Base-by-base conservation (phyloP, 1,140 invertebrate genomes). In the Hirudo medicinalis region DNA sequence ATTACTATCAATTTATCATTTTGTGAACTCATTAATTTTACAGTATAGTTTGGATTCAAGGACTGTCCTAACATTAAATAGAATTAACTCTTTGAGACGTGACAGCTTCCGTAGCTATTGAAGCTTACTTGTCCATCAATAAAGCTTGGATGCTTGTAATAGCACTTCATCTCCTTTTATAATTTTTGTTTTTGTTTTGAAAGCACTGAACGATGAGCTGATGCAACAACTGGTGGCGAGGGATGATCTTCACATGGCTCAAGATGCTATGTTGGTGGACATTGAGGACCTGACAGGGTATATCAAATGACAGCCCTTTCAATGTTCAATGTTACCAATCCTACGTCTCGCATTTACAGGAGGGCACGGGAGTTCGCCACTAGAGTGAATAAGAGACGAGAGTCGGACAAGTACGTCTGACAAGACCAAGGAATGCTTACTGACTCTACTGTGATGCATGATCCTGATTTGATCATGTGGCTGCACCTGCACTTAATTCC, bases 211-310 rank as follows among this genome's bases (percentile, higher is more conserved):
- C 82, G 91, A 94, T 80, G 87, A 88, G 63, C 83, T 96, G 43
- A 91, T 95, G 4, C 87, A 90, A 78, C 86, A 91, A 75, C 82
- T 95, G 72, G 87, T 95, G 83, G 88, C 90, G 75, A 84, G 92
- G 75, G 92, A 95, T 84, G 92, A 95, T 80, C 83, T 95, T 22
- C 91, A 95, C 81, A 96, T 96, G 92, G 90, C 92, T 75, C 93
- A 96, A 82, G 94, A 97, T 82, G 94, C 93, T 20, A 94, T 94
- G 90, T 85, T 97, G 71, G 92, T 96, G 8, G 92, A 97, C 80
- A 93, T 96, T 75, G 93, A 97, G 83, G 93, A 97, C 84, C 85
- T 95, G 57, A 94, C 91, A 49, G 85, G 91, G 86, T 94, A 91
- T 71, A 69, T 70, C 11, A 13, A 49, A 49, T n/a, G 20, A 63